Evolutionary conservation across 2,797 vertebrate species (phyloP), one percentile per base, ranked within the genome.

Genomic region (Serranus cabrilla): DNA sequence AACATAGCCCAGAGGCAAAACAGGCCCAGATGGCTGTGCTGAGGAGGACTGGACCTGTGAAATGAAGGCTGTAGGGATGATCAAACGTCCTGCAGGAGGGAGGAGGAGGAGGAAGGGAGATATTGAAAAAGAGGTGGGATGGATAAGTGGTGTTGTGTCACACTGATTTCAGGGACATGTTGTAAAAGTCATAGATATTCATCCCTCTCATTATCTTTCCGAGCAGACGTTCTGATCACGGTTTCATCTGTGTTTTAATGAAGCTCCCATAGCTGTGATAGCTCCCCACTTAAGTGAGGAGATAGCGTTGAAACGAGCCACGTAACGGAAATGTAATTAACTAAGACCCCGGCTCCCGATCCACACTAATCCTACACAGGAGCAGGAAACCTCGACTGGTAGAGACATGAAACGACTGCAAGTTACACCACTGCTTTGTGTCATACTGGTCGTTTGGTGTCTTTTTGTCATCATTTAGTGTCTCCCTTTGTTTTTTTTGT

Each of bases 1-100:
- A 42, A 16, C 66, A 69, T 12, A 51, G 45, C 54, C 58, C 46
- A 51, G 59, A 73, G 37, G 60, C 43, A 56, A 63, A 76, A 74
- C 52, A 21, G 51, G 34, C 50, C 67, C 72, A 87, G 63, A 43
- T 85, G 82, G 72, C 55, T 57, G 59, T 79, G 74, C 70, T 89
- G 79, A 67, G 43, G 20, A 75, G 65, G 65, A 56, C 25, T 39
- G 60, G 51, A 80, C 70, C 49, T 63, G 47, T 67, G 74, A 74
- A 74, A 62, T 76, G 45, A 77, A 46, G 70, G 62, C 74, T 75
- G 64, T 73, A 27, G 50, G 45, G 54, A 81, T 55, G 75, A 91
- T 89, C 56, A 80, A 76, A 87, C 50, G 31, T 70, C 62, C 43
- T 61, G 11, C 40, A 49, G 55, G 64, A 68, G 55, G 23, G 37